Evolutionary conservation across 37 sponge, comb jelly and placozoan species (phyloP).

Genomic region (Axinella damicornis): DNA sequence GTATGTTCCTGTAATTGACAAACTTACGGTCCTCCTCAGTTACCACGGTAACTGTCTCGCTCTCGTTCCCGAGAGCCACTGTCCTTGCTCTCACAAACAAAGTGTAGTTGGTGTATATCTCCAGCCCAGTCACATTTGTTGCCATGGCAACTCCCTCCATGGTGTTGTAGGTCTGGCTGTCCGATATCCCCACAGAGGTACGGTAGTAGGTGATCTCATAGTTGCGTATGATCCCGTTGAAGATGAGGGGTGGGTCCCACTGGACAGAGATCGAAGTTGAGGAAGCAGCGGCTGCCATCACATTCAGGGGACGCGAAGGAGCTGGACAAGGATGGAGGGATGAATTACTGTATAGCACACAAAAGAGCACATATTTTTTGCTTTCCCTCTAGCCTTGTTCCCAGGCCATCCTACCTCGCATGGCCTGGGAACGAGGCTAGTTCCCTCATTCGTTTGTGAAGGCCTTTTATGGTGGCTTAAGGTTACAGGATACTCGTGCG

Average conservation of each 20-base stretch:
- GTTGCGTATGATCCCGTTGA: conserved; percentile 58
- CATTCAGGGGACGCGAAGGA: conserved; percentile 38
- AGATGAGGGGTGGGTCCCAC: conserved; percentile 28
- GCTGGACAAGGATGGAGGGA: conserved; percentile 26
- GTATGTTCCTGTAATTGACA: too few species aligned
- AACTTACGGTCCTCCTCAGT: conserved; percentile 21
- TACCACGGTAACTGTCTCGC: background rate
- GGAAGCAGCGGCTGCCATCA: background rate
- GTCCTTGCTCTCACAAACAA: conserved; percentile 37
- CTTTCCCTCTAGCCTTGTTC: too few species aligned
- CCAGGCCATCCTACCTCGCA: too few species aligned
- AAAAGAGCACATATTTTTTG: too few species aligned
- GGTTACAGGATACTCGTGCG: too few species aligned
- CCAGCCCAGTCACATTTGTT: conserved; percentile 28
- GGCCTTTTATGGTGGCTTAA: too few species aligned
- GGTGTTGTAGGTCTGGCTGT: background rate
- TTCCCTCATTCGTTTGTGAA: too few species aligned
- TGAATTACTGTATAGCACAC: background rate
- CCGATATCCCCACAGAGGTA: background rate
- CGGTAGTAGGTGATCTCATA: conserved; percentile 33
- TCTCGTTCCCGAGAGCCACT: background rate
- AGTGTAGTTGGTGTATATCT: conserved; percentile 7
- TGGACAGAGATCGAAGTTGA: conserved; percentile 21
- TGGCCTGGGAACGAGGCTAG: too few species aligned
- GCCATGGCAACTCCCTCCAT: background rate